Base-by-base conservation (phyloP, 2,888 invertebrate genomes). In the Mythimna albipuncta region DNA sequence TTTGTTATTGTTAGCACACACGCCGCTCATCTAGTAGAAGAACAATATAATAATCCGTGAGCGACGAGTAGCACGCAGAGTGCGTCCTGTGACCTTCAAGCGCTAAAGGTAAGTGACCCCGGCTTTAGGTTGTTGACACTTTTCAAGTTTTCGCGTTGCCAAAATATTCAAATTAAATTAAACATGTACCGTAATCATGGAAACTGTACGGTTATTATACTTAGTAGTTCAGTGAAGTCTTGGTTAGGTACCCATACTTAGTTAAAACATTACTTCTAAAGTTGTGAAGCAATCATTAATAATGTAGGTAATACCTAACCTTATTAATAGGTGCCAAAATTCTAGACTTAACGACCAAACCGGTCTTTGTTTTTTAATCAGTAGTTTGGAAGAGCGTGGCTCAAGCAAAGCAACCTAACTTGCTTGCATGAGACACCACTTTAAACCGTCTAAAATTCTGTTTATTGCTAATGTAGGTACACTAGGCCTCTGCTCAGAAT, bases 101-200 rank as follows among this genome's bases (percentile, higher is more conserved):
- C 64, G 47, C 65, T 58, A 84, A 32, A 90, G 93, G 93, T 93
- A 87, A 93, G 93, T 93, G 91, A 92, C 92, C 92, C 84, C 57
- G 32, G 26, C 75, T 72, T 75, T 57, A 88, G 91, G 89, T 90
- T 90, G 89, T 85, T 87, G 90, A 89, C 89, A 82, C 66, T 79
- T 78, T 85, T 83, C 58, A 69, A 81, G 38, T 70, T 72, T 85
- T 83, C 58, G 71, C 82, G 38, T 70, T 72, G 79, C 77, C 81
- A 70, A 88, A 72, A 62, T 52, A 55, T 71, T 71, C 6, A 64
- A 63, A 59, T 55, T 13, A 41, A 47, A 55, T 13, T 32, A 55
- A 16, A 16, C 9, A 21, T 35, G 21, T 58, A 64, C 64, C 65
- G 41, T 66, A 65, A 78, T 59, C 41, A n/a, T 10, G 44, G 35